Conservation (phyloP, 2,113 vertebrate species). For the Sorex araneus region DNA sequence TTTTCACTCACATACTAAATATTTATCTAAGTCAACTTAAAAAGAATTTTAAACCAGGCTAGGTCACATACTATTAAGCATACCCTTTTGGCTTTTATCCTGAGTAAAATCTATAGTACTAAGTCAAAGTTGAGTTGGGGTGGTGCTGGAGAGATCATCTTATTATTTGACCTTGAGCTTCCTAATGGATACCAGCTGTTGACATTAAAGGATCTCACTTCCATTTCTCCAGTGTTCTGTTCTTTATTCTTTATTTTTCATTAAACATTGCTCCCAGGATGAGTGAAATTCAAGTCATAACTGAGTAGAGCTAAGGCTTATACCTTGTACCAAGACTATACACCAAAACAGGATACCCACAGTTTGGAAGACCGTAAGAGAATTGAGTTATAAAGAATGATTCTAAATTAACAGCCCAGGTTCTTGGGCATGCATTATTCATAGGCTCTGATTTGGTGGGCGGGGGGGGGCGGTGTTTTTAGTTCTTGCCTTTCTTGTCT, state of each 20-base stretch:
- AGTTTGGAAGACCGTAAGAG: not conserved
- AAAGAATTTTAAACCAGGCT: conserved; percentile 51
- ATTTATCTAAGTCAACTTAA: conserved; percentile 48
- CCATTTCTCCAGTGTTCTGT: conserved; percentile 20
- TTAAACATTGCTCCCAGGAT: conserved; percentile 18
- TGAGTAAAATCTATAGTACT: not conserved
- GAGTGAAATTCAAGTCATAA: conserved; percentile 49
- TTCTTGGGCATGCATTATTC: conserved; percentile 12
- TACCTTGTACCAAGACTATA: conserved; percentile 36
- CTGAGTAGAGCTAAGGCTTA: not conserved
- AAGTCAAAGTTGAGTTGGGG: not conserved
- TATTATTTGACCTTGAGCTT: not conserved
- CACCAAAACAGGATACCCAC: not conserved
- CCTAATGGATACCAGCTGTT: not conserved
- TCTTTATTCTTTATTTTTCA: conserved; percentile 32
- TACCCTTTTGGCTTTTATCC: conserved; percentile 7
- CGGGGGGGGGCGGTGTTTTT: not conserved
- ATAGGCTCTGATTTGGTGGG: not conserved
- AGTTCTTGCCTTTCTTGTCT: not conserved
- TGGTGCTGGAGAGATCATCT: not conserved
- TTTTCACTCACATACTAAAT: conserved; percentile 54
- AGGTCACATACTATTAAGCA: not conserved
- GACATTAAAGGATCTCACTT: not conserved
- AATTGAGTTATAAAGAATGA: not conserved
- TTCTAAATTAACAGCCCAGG: conserved; percentile 33